Conservation (phyloP, 2,797 vertebrate genomes). For the Enoplosus armatus region DNA sequence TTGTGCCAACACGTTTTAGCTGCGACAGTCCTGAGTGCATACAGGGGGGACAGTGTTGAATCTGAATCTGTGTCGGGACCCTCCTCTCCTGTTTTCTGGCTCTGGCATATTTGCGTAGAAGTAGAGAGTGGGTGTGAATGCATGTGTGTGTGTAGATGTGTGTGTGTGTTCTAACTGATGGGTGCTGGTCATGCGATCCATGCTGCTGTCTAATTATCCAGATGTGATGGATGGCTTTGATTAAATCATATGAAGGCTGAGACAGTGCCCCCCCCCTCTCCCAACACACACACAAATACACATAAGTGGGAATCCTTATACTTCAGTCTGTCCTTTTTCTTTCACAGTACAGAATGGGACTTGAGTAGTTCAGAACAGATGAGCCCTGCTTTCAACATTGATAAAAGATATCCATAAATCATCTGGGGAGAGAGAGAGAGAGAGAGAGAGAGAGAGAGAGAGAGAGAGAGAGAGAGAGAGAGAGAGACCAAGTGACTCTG, state of each 20-base stretch:
- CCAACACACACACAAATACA: slow-evolving; percentile 37
- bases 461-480: background rate
- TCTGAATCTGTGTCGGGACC: background rate
- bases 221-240: slow-evolving; percentile 82
- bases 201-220: slow-evolving; percentile 82
- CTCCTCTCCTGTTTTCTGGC: slow-evolving; percentile 1
- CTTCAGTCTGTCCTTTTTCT: slow-evolving; percentile 39
- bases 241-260: slow-evolving; percentile 79
- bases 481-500: slow-evolving; percentile 2
- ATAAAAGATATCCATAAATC: slow-evolving; percentile 80
- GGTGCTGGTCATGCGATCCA: slow-evolving; percentile 70
- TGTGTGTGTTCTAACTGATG: slow-evolving; percentile 51
- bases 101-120: slow-evolving; percentile 21
- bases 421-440: slow-evolving; percentile 39
- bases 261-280: slow-evolving; percentile 36
- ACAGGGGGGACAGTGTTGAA: background rate
- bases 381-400: slow-evolving; percentile 73
- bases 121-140: slow-evolving; percentile 14
- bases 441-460: background rate
- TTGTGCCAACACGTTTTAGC: slow-evolving; percentile 32
- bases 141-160: slow-evolving; percentile 14
- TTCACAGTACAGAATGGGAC: slow-evolving; percentile 52
- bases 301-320: slow-evolving; percentile 1
- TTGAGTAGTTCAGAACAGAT: slow-evolving; percentile 71
- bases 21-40: background rate